Conservation (phyloP, 2,797 vertebrate species). For the Squalus acanthias region DNA sequence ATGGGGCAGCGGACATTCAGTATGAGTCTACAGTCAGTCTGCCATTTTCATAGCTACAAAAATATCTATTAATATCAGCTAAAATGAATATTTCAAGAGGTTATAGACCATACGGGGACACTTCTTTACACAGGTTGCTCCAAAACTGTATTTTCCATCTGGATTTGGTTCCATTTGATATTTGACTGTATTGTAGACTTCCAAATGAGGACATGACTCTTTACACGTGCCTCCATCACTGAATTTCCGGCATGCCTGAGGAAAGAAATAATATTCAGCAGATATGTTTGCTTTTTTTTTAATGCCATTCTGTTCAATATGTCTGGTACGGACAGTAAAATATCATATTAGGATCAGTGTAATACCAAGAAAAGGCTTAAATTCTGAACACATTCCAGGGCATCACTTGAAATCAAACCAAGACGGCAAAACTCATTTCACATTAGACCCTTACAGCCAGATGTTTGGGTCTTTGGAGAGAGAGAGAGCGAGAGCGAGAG, state of each 20-base stretch:
- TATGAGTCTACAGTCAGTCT: neutral
- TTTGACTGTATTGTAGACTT: slow-evolving; percentile 77
- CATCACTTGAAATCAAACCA: neutral
- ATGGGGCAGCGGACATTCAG: neutral
- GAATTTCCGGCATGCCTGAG: slow-evolving; percentile 84
- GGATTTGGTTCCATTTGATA: slow-evolving; percentile 85
- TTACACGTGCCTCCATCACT: slow-evolving; percentile 85
- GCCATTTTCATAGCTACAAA: neutral
- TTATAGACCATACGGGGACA: slow-evolving; percentile 81
- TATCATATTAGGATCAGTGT: neutral
- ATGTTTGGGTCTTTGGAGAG: neutral
- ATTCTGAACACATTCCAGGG: neutral
- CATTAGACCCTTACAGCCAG: neutral
- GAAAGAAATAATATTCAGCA: neutral
- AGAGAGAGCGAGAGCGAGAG: no score
- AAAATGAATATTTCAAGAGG: neutral
- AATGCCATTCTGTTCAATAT: neutral
- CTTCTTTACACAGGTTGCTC: slow-evolving; percentile 84
- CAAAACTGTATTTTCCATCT: slow-evolving; percentile 87
- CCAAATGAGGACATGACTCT: slow-evolving; percentile 77
- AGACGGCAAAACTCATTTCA: neutral
- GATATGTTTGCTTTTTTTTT: neutral
- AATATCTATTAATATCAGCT: no score
- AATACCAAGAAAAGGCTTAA: neutral
- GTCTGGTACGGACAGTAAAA: no score